Base-by-base conservation (phyloP, 2,113 vertebrate genomes). In the Thinocorus orbignyianus region DNA sequence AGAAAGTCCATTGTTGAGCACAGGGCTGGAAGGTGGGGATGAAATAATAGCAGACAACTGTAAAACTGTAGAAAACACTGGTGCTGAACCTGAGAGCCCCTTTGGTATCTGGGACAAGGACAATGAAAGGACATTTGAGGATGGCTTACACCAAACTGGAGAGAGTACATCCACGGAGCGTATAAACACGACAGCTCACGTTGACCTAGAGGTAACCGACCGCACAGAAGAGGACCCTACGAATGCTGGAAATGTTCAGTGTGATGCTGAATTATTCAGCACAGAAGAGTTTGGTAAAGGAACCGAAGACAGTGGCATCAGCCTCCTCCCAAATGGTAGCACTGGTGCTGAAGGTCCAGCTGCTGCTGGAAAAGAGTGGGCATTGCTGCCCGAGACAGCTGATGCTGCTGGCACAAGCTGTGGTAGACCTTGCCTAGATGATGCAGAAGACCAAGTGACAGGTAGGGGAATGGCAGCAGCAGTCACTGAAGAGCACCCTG, bases 241-340 rank as follows among this genome's bases (percentile, higher is more conserved):
- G 89, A 41, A 82, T 81, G 23, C 71, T 95, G 93, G 86, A 87
- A 86, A 91, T 12, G 24, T 69, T 93, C 60, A 81, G 7, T 82
- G 39, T 94, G 80, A 74, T 57, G 41, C 88, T 95, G 79, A 91
- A n/a, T 71, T 95, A 55, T 5, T 82, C 71, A 62, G 60, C 71
- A n/a, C 79, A 26, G 93, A 97, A 88, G 95, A 97, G 42, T 37
- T 81, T 85, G 74, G 17, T 81, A 86, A 84, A 95, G 87, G 68
- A 73, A 72, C 44, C 1, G 91, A 95, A 96, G 85, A 81, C 26
- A 61, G 44, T 30, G 72, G 31, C 41, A 74, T 84, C 71, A 87
- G 18, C 48, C 23, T 54, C 46, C 20, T 95, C 62, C 78, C 90
- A 74, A 85, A 93, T 37, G 61, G 65, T 69, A 86, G 65, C 46